These are phyloP conservation scores for Lucilia cuprina DNA, from an alignment of 1,140 invertebrate genomes.

Conservation along the genomic window DNA sequence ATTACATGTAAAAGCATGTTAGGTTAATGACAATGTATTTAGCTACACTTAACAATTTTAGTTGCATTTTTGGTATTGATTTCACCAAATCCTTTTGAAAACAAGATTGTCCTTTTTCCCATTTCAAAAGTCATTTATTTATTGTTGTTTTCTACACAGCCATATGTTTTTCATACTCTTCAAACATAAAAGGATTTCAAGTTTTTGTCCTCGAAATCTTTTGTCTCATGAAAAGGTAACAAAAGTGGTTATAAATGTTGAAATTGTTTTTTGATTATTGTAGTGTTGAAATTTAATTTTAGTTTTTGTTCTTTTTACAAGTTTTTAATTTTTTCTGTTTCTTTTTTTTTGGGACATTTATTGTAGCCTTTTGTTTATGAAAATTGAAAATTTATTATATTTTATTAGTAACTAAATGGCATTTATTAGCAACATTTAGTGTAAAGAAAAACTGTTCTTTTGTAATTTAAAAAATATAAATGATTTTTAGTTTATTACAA, in stretches of 20 bases:
- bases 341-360: too few species aligned
- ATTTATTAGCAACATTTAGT: constrained; percentile 46
- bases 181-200: too few species aligned
- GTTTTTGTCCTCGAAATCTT: too few species aligned
- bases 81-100: not conserved
- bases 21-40: not conserved
- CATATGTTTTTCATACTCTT: too few species aligned
- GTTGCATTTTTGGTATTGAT: not conserved
- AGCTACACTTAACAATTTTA: not conserved
- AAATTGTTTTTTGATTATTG: constrained; percentile 30
- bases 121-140: not conserved
- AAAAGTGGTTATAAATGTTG: not conserved
- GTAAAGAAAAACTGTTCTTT: constrained; percentile 20
- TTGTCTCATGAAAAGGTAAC: too few species aligned
- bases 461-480: not conserved
- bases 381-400: not conserved
- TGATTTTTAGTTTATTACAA: not conserved
- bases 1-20: too few species aligned
- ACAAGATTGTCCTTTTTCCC: not conserved
- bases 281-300: constrained; percentile 5
- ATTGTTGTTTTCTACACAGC: too few species aligned
- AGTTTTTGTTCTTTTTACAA: not conserved
- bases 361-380: not conserved
- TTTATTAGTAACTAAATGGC: constrained; percentile 44
- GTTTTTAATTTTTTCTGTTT: not conserved